Percentiles rank a stretch among this genome's conserved stretches.
These are phyloP conservation scores for Polyommatus iphigenia DNA, from an alignment of 2,888 invertebrate species.

Conservation along the genomic window DNA sequence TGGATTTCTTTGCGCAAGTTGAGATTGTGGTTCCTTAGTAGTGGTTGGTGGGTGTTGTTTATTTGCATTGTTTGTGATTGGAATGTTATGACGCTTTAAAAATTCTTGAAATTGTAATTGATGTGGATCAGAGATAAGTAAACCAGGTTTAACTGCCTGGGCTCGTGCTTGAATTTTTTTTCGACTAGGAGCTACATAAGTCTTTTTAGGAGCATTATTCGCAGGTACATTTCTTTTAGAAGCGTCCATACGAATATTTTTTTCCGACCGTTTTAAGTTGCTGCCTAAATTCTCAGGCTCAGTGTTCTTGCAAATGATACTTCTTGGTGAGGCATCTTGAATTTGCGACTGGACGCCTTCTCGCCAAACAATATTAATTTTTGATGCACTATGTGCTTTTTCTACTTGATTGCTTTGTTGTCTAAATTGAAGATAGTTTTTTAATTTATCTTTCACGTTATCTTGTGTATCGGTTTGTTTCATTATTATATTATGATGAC, in stretches of 20 bases:
- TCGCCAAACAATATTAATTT: background rate
- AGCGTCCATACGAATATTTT: background rate
- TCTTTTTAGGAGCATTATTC: background rate
- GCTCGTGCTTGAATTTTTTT: slow-evolving; percentile 37
- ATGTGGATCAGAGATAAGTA: slow-evolving; percentile 35
- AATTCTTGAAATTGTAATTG: slow-evolving; percentile 47
- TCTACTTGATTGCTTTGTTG: slow-evolving; percentile 46
- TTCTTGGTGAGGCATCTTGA: background rate
- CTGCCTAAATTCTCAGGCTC: slow-evolving; percentile 19
- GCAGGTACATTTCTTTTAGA: background rate
- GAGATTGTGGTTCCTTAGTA: background rate
- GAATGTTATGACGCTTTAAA: slow-evolving; percentile 18
- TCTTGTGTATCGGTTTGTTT: slow-evolving; percentile 38
- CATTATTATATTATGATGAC: background rate
- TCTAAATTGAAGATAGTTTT: slow-evolving; percentile 58
- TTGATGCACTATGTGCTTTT: background rate
- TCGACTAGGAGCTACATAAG: slow-evolving; percentile 35
- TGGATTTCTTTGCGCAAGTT: background rate
- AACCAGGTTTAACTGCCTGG: slow-evolving; percentile 37
- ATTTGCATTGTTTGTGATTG: background rate
- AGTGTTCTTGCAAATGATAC: background rate
- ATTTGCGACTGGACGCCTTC: background rate
- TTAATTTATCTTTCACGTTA: slow-evolving; percentile 56
- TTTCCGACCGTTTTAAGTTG: background rate
- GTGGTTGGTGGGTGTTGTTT: background rate